These are phyloP conservation scores for Eulemur mongoz DNA, from an alignment of 2,797 vertebrate species.

Conservation along the genomic window DNA sequence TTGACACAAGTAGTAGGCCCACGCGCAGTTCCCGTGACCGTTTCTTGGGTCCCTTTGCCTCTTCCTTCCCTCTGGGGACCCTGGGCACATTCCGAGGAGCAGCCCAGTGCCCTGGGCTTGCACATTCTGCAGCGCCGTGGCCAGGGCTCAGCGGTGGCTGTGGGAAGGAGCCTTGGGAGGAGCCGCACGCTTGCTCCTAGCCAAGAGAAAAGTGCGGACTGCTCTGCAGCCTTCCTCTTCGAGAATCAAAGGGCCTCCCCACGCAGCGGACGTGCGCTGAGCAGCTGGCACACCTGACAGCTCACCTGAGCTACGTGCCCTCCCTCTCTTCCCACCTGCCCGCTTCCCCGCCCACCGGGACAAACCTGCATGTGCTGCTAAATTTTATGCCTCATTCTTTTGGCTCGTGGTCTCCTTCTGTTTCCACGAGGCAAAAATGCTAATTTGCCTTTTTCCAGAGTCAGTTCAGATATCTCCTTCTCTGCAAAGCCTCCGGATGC, in stretches of 20 bases:
- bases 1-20: not conserved
- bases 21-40: accelerated
- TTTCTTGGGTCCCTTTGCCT: not conserved
- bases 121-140: not conserved
- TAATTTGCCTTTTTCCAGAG: not conserved
- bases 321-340: not conserved
- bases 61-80: not conserved
- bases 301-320: not conserved
- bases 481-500: not conserved
- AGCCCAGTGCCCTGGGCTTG: not conserved
- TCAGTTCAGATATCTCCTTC: not conserved
- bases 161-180: not conserved
- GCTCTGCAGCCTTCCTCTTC: not conserved
- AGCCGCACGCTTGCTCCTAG: not conserved
- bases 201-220: not conserved
- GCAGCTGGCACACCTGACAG: not conserved
- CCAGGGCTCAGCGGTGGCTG: accelerated
- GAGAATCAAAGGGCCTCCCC: not conserved
- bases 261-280: not conserved
- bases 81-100: not conserved
- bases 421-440: not conserved
- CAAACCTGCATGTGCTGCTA: not conserved
- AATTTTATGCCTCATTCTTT: not conserved
- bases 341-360: not conserved
- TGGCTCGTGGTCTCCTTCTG: not conserved